Base-by-base conservation (phyloP, 2,797 vertebrate species). In the Girardinus metallicus region DNA sequence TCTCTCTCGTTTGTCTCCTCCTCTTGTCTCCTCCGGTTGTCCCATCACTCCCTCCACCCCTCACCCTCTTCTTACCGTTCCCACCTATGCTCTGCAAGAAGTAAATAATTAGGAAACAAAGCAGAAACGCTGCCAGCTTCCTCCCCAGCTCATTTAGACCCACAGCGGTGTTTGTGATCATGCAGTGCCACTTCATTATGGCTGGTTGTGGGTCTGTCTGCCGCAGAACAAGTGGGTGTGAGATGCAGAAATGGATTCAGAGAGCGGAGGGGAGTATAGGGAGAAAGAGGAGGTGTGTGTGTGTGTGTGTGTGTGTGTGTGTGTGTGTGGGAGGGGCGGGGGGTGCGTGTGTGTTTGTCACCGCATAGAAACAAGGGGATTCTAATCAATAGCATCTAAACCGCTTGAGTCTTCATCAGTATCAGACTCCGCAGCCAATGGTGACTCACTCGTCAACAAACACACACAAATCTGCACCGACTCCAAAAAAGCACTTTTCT, bases 141-240 rank as follows among this genome's bases (percentile, higher is more conserved):
- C 85, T 89, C 86, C 83, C 83, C 76, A 81, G 84, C 88, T 92
- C 86, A 90, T 93, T 92, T 91, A 86, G 89, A 88, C 87, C 83
- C 85, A 87, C 87, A 86, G 87, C 80, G 80, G 86, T 88, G 87
- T 90, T 89, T 93, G 90, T 86, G 85, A 93, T 92, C 87, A 92
- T 90, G 92, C 90, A 87, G 87, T 85, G 86, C 87, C 88, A 92
- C 92, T 94, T 93, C 88, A 92, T 93, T 91, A 91, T 80, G 85
- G 86, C 75, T 83, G 82, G 81, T 87, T 92, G 89, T 92, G 87
- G 85, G 89, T 89, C 85, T 88, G 91, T 88, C 88, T 92, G 91
- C 85, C 16, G 79, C 88, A 85, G 83, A 89, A 89, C n/a, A 76
- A 86, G 87, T 91, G 90, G 87, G 86, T 80, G 88, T 87, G 82